Conservation (phyloP, 1,140 invertebrate species). For the Papilio polyxenes region DNA sequence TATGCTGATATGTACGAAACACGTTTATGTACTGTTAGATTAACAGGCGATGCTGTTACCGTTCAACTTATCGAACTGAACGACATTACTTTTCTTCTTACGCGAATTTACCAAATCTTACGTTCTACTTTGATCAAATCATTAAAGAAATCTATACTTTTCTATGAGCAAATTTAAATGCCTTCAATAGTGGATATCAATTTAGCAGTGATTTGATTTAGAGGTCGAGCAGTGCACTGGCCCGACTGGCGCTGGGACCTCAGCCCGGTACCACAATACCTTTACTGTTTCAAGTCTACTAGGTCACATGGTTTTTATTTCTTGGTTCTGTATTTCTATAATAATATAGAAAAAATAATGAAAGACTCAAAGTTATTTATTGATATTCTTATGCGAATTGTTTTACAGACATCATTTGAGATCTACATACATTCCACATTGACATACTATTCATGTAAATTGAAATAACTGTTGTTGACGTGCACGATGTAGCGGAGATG, state of each 20-base stretch:
- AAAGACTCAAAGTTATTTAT: background rate
- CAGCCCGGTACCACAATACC: background rate
- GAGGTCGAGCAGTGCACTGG: constrained; percentile 28
- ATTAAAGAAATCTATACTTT: constrained; percentile 8
- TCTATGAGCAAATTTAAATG: background rate
- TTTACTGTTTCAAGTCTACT: background rate
- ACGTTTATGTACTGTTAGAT: constrained; percentile 25
- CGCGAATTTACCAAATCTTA: constrained; percentile 8
- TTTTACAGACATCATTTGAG: background rate
- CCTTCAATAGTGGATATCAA: background rate
- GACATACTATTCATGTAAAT: constrained; percentile 19
- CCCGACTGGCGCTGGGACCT: no score
- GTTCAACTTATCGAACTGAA: background rate
- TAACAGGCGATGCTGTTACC: constrained; percentile 1
- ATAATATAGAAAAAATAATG: background rate
- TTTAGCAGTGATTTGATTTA: constrained; percentile 26
- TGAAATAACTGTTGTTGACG: constrained; percentile 1
- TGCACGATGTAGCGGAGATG: constrained; percentile 1
- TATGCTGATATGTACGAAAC: constrained; percentile 15
- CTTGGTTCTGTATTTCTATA: background rate
- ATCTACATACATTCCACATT: background rate
- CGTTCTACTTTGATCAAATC: background rate
- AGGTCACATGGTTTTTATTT: background rate
- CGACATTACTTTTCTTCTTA: background rate
- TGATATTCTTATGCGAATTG: background rate